These are phyloP conservation scores for Idaea biselata DNA, from an alignment of 2,888 invertebrate genomes.

Conservation along the genomic window DNA sequence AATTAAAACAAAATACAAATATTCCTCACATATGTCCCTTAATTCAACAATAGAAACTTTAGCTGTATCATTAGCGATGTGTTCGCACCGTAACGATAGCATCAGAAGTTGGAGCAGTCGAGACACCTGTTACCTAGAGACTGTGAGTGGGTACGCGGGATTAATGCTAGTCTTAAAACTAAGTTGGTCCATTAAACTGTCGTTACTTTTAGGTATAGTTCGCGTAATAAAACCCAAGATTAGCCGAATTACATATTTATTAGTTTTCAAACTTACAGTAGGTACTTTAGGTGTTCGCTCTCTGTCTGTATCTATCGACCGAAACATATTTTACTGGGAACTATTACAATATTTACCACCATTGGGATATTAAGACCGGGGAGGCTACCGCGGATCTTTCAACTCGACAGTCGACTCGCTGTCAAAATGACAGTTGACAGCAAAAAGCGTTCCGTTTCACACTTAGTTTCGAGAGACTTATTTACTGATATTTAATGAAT, in stretches of 20 bases:
- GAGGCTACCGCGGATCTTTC: no score
- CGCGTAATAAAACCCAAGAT: not conserved
- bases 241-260: not conserved
- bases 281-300: no score
- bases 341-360: no score
- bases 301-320: no score
- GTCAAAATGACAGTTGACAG: no score
- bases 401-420: no score
- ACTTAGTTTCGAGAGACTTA: no score
- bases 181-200: constrained; percentile 18
- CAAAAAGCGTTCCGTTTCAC: no score
- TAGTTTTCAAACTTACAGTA: not conserved
- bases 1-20: no score
- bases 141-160: not conserved
- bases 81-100: not conserved
- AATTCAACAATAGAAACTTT: not conserved
- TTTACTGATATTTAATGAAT: no score
- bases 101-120: not conserved
- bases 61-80: not conserved
- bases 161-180: constrained; percentile 1
- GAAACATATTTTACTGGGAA: no score
- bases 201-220: constrained; percentile 9
- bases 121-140: not conserved
- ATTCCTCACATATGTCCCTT: not conserved
- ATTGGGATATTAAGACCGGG: no score